A percentile compares a stretch with the other conserved stretches of the same genome.
These are phyloP conservation scores for Drosophila kurseongensis DNA, from an alignment of 1,140 invertebrate species.

Conservation along the genomic window DNA sequence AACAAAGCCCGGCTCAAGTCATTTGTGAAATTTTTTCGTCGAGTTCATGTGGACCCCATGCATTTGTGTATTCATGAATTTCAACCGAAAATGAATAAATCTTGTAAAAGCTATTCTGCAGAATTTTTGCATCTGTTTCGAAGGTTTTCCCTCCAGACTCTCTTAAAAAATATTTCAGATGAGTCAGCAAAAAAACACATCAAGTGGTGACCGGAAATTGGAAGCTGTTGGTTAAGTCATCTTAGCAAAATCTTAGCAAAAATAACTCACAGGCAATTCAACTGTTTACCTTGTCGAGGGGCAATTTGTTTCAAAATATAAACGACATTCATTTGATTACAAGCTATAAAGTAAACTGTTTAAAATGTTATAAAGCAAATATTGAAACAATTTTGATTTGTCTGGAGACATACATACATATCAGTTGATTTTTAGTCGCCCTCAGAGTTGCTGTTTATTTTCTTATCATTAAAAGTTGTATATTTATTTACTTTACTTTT, in stretches of 20 bases:
- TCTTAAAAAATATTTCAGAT: conserved; percentile 33
- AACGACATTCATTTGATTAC: background rate
- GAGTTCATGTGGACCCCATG: conserved; percentile 1
- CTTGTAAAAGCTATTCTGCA: conserved; percentile 38
- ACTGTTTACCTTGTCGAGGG: conserved; percentile 22
- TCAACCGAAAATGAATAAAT: conserved; percentile 37
- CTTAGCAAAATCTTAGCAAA: conserved; percentile 10
- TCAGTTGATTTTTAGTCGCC: conserved; percentile 20
- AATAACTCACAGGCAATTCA: conserved; percentile 2
- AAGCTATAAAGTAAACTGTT: background rate
- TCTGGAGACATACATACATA: conserved; percentile 17
- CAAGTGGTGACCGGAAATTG: conserved; percentile 60
- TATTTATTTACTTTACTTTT: conserved; percentile 57
- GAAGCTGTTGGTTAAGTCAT: conserved; percentile 24
- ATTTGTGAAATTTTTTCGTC: conserved; percentile 17
- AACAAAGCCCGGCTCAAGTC: conserved; percentile 26
- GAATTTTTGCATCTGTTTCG: conserved; percentile 37
- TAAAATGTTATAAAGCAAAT: conserved; percentile 12
- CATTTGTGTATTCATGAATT: conserved; percentile 31
- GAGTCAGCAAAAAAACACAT: conserved; percentile 54
- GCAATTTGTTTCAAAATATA: conserved; percentile 18
- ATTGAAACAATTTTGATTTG: conserved; percentile 30
- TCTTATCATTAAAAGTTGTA: conserved; percentile 73
- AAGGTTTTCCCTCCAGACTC: conserved; percentile 24
- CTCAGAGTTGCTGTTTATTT: conserved; percentile 48